These are phyloP conservation scores for Cerceris rybyensis DNA, from an alignment of 2,888 invertebrate genomes.

Conservation along the genomic window DNA sequence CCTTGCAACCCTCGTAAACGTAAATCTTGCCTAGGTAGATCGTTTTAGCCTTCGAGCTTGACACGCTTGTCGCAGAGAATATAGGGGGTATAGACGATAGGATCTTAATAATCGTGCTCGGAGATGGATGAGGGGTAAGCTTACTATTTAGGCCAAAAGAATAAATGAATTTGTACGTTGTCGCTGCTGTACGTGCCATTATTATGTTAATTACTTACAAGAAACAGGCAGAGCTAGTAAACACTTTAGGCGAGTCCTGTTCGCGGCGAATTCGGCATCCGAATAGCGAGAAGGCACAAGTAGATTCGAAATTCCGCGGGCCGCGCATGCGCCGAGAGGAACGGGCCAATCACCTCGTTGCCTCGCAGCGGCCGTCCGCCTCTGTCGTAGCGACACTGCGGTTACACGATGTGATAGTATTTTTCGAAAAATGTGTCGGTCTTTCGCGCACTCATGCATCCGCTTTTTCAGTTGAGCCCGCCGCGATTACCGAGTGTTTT, in stretches of 20 bases:
- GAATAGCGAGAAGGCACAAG: not conserved
- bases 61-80: no score
- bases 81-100: no score
- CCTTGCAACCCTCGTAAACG: no score
- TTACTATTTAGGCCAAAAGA: no score
- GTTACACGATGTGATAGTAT: conserved; percentile 72
- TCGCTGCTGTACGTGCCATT: no score
- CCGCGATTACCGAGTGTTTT: conserved; percentile 52
- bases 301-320: conserved; percentile 51
- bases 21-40: no score
- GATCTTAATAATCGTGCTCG: no score
- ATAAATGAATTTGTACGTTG: no score
- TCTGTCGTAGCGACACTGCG: conserved; percentile 73
- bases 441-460: conserved; percentile 66
- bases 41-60: no score
- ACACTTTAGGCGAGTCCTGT: not conserved
- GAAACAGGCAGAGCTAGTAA: not conserved
- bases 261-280: not conserved
- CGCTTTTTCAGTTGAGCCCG: conserved; percentile 66
- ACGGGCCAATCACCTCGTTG: conserved; percentile 70
- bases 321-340: conserved; percentile 49
- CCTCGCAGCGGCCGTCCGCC: conserved; percentile 61
- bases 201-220: not conserved
- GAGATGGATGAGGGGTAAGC: no score
- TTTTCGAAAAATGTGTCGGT: conserved; percentile 70